Evolutionary conservation across 2,113 vertebrate species (phyloP).

Genomic region (Grammomys dolichurus): DNA sequence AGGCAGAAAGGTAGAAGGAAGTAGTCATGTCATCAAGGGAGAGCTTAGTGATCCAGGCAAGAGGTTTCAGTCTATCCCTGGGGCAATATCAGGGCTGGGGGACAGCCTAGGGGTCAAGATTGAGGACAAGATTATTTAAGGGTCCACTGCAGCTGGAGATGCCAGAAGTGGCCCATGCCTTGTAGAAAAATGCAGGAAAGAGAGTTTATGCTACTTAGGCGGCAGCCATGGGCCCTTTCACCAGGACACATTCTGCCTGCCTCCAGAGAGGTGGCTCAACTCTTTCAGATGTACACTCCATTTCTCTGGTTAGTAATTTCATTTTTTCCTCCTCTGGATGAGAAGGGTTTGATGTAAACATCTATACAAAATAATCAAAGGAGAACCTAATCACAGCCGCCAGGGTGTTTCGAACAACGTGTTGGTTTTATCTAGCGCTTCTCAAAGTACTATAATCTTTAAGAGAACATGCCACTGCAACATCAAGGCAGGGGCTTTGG

Average conservation of each 20-base stretch:
- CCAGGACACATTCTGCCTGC: not conserved
- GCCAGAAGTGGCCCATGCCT: fast-evolving
- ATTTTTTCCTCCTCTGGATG: not conserved
- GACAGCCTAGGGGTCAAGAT: not conserved
- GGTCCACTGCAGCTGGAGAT: not conserved
- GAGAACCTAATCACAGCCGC: not conserved
- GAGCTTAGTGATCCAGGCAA: not conserved
- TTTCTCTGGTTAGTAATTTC: not conserved
- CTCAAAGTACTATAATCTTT: not conserved
- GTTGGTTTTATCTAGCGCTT: not conserved
- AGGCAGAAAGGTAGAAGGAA: not conserved
- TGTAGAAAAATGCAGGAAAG: not conserved
- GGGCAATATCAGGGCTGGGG: not conserved
- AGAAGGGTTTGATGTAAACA: not conserved
- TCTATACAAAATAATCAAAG: not conserved
- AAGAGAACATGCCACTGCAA: not conserved
- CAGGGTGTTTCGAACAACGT: conserved; percentile 23
- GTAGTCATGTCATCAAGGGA: fast-evolving
- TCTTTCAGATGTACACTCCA: not conserved
- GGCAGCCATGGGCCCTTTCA: not conserved
- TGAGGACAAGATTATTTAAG: not conserved
- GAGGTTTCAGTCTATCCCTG: not conserved
- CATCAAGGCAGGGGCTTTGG: conserved; percentile 6
- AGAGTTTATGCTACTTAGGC: not conserved
- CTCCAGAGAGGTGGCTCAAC: not conserved